Percentiles rank a stretch among this genome's conserved stretches.
Evolutionary conservation across 2,113 vertebrate species (phyloP).

Genomic region (Bubo scandiacus): DNA sequence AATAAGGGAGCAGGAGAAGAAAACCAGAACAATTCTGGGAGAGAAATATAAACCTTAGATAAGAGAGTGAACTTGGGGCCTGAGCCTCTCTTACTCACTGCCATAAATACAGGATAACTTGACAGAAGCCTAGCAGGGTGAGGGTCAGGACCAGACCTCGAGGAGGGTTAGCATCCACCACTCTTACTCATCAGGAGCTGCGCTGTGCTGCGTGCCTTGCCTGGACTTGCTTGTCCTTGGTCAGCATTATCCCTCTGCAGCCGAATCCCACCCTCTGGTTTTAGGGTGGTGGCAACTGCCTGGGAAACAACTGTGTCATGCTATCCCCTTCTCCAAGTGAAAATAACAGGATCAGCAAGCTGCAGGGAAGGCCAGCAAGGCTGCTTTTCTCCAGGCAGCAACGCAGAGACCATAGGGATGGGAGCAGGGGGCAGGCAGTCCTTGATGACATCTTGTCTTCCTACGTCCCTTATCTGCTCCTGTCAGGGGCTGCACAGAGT

Average conservation of each 20-base stretch:
- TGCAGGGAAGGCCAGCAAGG: background rate
- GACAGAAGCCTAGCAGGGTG: background rate
- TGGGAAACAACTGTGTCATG: background rate
- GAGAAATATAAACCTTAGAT: background rate
- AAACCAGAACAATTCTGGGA: background rate
- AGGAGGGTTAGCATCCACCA: background rate
- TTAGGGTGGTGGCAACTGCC: background rate
- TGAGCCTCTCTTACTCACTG: background rate
- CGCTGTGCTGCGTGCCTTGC: background rate
- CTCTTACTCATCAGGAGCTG: constrained; percentile 7
- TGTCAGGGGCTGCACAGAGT: background rate
- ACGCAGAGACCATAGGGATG: accelerated
- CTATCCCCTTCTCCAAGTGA: background rate
- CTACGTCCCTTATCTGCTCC: background rate
- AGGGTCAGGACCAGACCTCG: background rate
- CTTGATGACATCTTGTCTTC: background rate
- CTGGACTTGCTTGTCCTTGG: constrained; percentile 36
- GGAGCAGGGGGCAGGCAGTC: background rate
- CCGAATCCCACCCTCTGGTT: constrained; percentile 13
- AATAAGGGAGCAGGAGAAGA: background rate
- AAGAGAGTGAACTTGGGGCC: background rate
- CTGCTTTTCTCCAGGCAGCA: background rate
- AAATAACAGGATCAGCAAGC: background rate
- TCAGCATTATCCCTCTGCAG: constrained; percentile 13
- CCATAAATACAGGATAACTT: background rate